Conservation (phyloP, 2,797 vertebrate species). For the Coregonus suidteri region DNA sequence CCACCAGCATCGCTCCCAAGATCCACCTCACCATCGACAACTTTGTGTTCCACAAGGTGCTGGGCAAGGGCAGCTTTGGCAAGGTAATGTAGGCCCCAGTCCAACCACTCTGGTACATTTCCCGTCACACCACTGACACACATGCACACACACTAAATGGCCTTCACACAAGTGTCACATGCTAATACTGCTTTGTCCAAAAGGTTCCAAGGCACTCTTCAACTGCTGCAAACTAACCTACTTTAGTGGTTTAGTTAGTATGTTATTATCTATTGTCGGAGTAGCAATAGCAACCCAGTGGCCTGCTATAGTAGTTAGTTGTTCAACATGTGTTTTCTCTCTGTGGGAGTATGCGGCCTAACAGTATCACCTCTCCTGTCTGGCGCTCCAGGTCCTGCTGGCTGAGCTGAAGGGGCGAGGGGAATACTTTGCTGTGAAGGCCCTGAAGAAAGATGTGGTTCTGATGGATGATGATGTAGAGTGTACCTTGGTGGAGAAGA, state of each 20-base stretch:
- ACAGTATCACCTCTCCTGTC: not conserved
- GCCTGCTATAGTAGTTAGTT: too few relatives aligned
- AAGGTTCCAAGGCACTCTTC: not conserved
- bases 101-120: too few relatives aligned
- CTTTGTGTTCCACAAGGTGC: slow-evolving; percentile 91
- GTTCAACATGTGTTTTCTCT: too few relatives aligned
- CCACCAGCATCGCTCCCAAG: slow-evolving; percentile 44
- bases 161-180: too few relatives aligned
- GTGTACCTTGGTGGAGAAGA: slow-evolving; percentile 98
- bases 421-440: slow-evolving; percentile 91
- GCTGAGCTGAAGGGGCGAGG: slow-evolving; percentile 91
- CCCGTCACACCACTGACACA: too few relatives aligned
- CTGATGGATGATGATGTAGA: slow-evolving; percentile 97
- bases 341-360: not conserved
- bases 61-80: slow-evolving; percentile 98
- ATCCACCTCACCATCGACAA: slow-evolving; percentile 77
- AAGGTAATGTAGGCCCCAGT: slow-evolving; percentile 77
- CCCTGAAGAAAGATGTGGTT: slow-evolving; percentile 95
- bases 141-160: too few relatives aligned
- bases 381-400: slow-evolving; percentile 83
- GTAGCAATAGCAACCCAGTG: not conserved
- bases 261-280: not conserved
- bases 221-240: not conserved
- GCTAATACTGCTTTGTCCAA: not conserved
- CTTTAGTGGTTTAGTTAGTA: not conserved